Conservation (phyloP, 2,888 invertebrate genomes). For the Terebella lapidaria region DNA sequence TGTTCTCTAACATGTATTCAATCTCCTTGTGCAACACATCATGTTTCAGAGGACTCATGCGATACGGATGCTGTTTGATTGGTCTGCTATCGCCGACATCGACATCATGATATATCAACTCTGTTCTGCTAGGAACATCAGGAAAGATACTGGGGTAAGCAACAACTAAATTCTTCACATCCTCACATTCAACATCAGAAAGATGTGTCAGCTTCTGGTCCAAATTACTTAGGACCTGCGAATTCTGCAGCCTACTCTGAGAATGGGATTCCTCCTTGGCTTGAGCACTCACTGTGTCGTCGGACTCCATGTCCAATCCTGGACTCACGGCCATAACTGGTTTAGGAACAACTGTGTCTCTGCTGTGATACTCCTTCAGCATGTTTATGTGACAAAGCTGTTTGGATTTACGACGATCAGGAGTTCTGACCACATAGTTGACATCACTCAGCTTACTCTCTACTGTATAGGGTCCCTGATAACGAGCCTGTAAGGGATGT, state of each 20-base stretch:
- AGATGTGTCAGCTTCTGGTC: too few relatives aligned
- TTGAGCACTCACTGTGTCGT: too few relatives aligned
- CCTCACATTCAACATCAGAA: too few relatives aligned
- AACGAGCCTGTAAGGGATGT: not conserved
- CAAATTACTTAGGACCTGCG: too few relatives aligned
- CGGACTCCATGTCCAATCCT: too few relatives aligned
- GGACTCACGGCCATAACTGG: not conserved
- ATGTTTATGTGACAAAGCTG: constrained; percentile 10
- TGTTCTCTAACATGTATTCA: constrained; percentile 3
- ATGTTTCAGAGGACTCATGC: not conserved
- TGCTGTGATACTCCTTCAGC: constrained; percentile 4
- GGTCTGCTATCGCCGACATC: not conserved
- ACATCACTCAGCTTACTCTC: not conserved
- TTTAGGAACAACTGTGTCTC: not conserved
- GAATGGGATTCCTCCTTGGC: too few relatives aligned
- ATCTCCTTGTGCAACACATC: not conserved
- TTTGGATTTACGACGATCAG: constrained; percentile 1
- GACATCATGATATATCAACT: not conserved
- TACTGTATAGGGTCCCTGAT: not conserved
- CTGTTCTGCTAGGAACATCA: not conserved
- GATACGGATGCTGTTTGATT: not conserved
- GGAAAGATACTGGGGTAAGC: not conserved
- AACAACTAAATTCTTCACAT: not conserved
- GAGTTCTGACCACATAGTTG: not conserved
- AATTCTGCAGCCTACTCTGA: too few relatives aligned